Conservation (phyloP, 2,797 vertebrate genomes). For the Nothura maculosa region DNA sequence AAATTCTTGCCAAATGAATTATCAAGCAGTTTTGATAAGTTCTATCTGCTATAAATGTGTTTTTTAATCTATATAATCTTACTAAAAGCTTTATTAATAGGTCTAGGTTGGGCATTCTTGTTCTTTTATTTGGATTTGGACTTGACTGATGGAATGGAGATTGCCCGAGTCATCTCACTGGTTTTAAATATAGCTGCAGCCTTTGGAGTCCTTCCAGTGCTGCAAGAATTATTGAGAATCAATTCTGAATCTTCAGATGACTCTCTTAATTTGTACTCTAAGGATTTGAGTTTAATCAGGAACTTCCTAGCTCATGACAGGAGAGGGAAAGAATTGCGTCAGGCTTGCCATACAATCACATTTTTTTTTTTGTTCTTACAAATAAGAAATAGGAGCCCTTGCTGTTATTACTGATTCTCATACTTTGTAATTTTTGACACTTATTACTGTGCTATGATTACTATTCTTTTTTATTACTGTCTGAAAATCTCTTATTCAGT, state of each 20-base stretch:
- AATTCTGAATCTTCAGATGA: constrained; percentile 2
- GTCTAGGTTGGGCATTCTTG: neutral
- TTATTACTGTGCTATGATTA: neutral
- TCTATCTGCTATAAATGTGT: neutral
- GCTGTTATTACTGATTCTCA: neutral
- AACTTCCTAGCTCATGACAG: neutral
- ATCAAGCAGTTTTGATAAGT: neutral
- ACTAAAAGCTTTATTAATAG: neutral
- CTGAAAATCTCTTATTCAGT: neutral
- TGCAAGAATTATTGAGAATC: constrained; percentile 44
- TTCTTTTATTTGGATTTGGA: neutral
- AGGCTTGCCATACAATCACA: neutral
- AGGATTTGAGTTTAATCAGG: constrained; percentile 37
- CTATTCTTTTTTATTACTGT: neutral
- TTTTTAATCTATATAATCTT: neutral
- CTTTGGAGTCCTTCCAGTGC: constrained; percentile 33
- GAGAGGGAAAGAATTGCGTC: neutral
- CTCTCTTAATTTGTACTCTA: constrained; percentile 39
- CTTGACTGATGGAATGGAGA: neutral
- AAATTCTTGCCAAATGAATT: neutral
- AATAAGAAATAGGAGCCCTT: neutral
- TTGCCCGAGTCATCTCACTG: neutral
- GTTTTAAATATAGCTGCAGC: constrained; percentile 11
- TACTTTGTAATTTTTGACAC: neutral
- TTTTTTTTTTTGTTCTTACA: neutral